Evolutionary conservation across 2,888 invertebrate genomes (phyloP).

Genomic region (Acholoe squamosa): DNA sequence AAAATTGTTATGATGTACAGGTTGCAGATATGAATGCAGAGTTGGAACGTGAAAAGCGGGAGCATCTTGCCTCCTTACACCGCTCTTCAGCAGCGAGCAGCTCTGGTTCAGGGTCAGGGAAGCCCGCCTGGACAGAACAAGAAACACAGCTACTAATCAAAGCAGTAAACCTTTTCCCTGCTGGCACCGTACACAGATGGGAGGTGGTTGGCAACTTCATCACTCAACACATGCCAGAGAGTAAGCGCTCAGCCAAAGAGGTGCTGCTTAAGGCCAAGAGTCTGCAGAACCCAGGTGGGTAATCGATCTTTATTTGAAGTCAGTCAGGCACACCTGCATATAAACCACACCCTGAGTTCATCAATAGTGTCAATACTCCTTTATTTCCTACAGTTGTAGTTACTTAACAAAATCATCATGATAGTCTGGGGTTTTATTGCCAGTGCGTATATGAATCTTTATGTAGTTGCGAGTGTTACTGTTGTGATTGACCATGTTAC

Average conservation of each 20-base stretch:
- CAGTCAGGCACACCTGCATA: no score
- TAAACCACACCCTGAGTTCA: no score
- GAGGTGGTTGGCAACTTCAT: slow-evolving; percentile 98
- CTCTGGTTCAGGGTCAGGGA: slow-evolving; percentile 68
- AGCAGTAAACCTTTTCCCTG: slow-evolving; percentile 98
- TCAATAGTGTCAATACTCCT: no score
- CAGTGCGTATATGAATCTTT: no score
- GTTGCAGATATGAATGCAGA: slow-evolving; percentile 87
- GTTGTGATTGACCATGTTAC: no score
- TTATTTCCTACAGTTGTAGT: no score
- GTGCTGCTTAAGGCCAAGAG: slow-evolving; percentile 98
- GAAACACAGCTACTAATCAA: slow-evolving; percentile 96
- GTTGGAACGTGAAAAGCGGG: slow-evolving; percentile 89
- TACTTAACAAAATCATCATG: no score
- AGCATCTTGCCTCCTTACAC: slow-evolving; percentile 77
- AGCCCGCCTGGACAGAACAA: slow-evolving; percentile 89
- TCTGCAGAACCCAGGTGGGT: slow-evolving; percentile 88
- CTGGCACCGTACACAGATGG: slow-evolving; percentile 95
- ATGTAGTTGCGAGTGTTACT: no score
- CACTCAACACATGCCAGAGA: slow-evolving; percentile 86
- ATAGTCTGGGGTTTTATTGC: no score
- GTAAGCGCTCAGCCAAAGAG: slow-evolving; percentile 90
- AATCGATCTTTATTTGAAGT: background rate
- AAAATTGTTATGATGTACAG: slow-evolving; percentile 67
- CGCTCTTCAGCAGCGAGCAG: slow-evolving; percentile 67